Base-by-base conservation (phyloP, 2,888 invertebrate genomes). In the Nineta flava region DNA sequence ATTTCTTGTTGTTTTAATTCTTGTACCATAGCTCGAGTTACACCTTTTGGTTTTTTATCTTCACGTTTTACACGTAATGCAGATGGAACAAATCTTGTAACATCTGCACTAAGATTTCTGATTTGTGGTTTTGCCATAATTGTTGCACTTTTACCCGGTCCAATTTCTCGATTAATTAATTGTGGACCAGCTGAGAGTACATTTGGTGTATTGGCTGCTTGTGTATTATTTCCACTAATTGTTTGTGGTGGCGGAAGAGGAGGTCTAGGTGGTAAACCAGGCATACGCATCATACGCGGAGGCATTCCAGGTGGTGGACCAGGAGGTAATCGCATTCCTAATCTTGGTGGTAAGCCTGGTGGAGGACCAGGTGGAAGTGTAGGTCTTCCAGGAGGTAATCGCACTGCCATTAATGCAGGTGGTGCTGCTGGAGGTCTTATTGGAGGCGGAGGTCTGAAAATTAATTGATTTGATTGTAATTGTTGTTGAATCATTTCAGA, bases 91-190 rank as follows among this genome's bases (percentile, higher is more conserved):
- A 97, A 96, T 51, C 93, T 73, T 0, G 96, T 99, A 1, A 96
- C 90, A 67, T 99, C 97, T 0, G 90, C 91, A 34, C 87, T 88
- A 34, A 93, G 70, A 68, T 91, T 92, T 56, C 92, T 77, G 55
- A 99, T 93, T 71, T 96, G 95, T 0, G 97, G 96, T 64, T 96
- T 96, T 0, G 96, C 97, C 58, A 91, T 87, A 56, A 95, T 95
- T 0, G 92, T 95, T 15, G 88, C 83, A 12, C 69, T 68, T 47
- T 60, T 61, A 35, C 68, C 80, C 43, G 74, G 73, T 1, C 76
- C 75, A 52, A 80, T 83, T 57, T 79, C 78, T 53, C 85, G 76
- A 55, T 80, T 78, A 59, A 87, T 83, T 31, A 88, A 74, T 61
- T 87, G 87, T 12, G 88, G 88, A 1, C 83, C 88, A 1, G 88